Percentiles rank a stretch among this genome's conserved stretches.
Conservation (phyloP, 2,888 invertebrate genomes). For the Archaeoteleia sp. region DNA sequence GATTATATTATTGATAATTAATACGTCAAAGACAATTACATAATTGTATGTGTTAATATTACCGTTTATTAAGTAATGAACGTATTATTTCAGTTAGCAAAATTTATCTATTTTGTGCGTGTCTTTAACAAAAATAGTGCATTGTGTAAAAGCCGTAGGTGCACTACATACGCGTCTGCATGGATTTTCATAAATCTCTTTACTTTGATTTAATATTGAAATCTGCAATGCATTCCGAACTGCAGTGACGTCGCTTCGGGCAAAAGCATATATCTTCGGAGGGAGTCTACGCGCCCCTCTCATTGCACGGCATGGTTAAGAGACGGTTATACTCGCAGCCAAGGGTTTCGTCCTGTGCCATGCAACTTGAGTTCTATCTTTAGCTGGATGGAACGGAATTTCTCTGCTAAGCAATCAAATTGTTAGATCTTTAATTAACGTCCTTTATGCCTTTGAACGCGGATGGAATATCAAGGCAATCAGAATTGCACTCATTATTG, state of each 20-base stretch:
- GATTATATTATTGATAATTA: too few relatives aligned
- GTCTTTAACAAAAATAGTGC: too few relatives aligned
- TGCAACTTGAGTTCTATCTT: slow-evolving; percentile 1
- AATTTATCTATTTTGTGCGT: too few relatives aligned
- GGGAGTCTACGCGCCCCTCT: slow-evolving; percentile 11
- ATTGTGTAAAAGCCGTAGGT: too few relatives aligned
- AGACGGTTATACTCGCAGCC: slow-evolving; percentile 7
- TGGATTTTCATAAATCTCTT: slow-evolving; percentile 26
- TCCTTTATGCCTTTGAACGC: slow-evolving; percentile 22
- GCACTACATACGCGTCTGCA: not conserved
- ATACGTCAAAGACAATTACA: too few relatives aligned
- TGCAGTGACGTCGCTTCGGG: slow-evolving; percentile 14
- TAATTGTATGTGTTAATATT: too few relatives aligned
- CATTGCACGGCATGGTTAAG: slow-evolving; percentile 2
- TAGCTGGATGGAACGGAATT: slow-evolving; percentile 10
- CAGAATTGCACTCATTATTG: slow-evolving; percentile 26
- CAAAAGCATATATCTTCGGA: slow-evolving; percentile 16
- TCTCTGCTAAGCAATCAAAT: slow-evolving; percentile 23
- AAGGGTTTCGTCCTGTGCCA: slow-evolving; percentile 1
- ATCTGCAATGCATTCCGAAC: slow-evolving; percentile 20
- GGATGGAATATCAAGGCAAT: slow-evolving; percentile 25
- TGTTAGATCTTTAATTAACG: slow-evolving; percentile 26
- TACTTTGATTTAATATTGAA: slow-evolving; percentile 39
- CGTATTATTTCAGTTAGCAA: too few relatives aligned
- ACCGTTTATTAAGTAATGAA: too few relatives aligned